A percentile compares a stretch with the other conserved stretches of the same genome.
Conservation (phyloP, 2,888 invertebrate genomes). For the Eurytoma californica region DNA sequence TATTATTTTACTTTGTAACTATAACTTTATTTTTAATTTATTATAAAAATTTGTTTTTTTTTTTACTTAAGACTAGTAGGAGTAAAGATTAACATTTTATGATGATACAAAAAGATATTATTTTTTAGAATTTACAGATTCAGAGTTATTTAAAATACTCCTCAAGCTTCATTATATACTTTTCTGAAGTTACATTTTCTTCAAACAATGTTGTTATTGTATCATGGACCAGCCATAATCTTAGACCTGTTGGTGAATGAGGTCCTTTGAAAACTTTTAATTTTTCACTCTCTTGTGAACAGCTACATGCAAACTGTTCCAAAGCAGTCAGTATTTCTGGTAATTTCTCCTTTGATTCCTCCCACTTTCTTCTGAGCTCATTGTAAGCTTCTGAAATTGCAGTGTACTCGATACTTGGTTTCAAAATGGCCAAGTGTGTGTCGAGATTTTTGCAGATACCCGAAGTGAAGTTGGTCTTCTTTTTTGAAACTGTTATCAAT, state of each 20-base stretch:
- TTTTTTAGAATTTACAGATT: neutral
- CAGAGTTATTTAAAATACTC: slow-evolving; percentile 32
- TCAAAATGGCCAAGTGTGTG: neutral
- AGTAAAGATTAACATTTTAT: too few species aligned
- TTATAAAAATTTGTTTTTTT: too few species aligned
- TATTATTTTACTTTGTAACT: too few species aligned
- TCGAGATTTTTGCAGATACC: slow-evolving; percentile 16
- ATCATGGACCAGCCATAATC: slow-evolving; percentile 23
- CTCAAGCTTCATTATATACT: slow-evolving; percentile 50
- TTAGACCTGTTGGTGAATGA: slow-evolving; percentile 22
- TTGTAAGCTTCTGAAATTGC: slow-evolving; percentile 21
- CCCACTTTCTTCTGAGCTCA: neutral
- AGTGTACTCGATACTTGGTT: slow-evolving; percentile 15
- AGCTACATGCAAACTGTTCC: slow-evolving; percentile 42
- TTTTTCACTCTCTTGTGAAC: slow-evolving; percentile 41
- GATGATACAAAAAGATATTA: too few species aligned
- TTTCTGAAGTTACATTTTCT: neutral
- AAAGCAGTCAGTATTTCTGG: neutral
- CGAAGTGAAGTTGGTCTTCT: neutral
- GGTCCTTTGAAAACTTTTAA: slow-evolving; percentile 43
- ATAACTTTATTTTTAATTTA: too few species aligned
- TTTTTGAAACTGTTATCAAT: slow-evolving; percentile 36
- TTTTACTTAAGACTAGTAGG: too few species aligned
- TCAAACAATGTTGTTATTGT: neutral
- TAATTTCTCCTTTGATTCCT: neutral